Evolutionary conservation across 2,113 vertebrate genomes (phyloP).

Genomic region (Rhynchomys soricoides): DNA sequence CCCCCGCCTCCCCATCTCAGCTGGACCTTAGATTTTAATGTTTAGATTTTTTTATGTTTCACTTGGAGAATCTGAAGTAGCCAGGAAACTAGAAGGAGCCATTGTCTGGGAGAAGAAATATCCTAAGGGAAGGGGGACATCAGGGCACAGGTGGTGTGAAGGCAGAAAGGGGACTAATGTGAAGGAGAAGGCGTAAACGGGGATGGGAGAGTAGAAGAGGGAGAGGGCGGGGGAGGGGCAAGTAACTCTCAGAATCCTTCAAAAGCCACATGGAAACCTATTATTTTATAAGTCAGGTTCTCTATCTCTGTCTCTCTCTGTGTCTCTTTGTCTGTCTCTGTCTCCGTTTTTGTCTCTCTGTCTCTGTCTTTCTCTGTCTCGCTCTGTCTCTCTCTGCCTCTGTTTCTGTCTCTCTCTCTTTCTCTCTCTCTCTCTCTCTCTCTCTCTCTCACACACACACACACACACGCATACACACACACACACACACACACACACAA

Average conservation of each 20-base stretch:
- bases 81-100: not conserved
- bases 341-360: no score
- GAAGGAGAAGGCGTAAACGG: not conserved
- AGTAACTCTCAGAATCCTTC: not conserved
- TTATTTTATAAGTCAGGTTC: not conserved
- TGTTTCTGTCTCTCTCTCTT: not conserved
- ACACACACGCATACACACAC: not conserved
- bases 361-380: not conserved
- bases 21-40: not conserved
- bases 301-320: not conserved
- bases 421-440: not conserved
- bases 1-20: not conserved
- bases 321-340: no score
- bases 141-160: not conserved
- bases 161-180: not conserved
- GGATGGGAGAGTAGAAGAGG: not conserved
- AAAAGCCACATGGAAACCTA: not conserved
- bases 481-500: not conserved
- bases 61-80: not conserved
- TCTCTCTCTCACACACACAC: not conserved
- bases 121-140: not conserved
- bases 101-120: not conserved
- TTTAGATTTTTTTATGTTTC: not conserved
- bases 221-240: not conserved
- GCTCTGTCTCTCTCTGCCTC: not conserved